phyloP scores from a whole-genome alignment of 2,113 vertebrate genomes.

The Gymnarchus niloticus region DNA sequence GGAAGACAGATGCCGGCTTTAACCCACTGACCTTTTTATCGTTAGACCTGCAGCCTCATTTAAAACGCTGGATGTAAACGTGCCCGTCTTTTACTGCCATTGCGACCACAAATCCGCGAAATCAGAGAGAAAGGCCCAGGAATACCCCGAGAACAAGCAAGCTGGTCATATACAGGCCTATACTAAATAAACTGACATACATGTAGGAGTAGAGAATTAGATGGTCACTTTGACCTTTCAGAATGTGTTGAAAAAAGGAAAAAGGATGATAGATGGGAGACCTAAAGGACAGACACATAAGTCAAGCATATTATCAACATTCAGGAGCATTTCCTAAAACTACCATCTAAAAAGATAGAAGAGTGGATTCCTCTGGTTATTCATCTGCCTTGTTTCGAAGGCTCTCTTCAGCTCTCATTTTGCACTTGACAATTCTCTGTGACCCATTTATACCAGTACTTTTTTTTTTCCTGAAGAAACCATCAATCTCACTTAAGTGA shows the following conservation, averaged over 20 bases:
- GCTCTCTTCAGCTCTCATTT: background rate
- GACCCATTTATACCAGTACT: background rate
- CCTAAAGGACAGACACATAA: background rate
- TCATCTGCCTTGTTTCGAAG: background rate
- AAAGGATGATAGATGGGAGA: no score
- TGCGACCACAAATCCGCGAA: background rate
- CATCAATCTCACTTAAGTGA: background rate
- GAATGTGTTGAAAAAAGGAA: background rate
- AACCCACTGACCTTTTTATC: background rate
- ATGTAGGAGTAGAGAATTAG: background rate
- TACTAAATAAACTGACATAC: background rate
- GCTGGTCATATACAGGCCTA: background rate
- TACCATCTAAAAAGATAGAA: background rate
- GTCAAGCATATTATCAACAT: background rate
- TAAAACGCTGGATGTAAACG: background rate
- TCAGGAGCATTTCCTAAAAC: background rate
- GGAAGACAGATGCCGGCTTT: background rate
- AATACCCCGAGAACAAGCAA: background rate
- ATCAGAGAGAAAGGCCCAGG: background rate
- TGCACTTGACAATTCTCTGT: background rate
- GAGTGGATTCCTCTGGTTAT: background rate
- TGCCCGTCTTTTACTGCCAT: background rate
- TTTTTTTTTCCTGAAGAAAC: background rate
- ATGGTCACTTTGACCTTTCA: background rate
- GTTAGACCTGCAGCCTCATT: background rate